Percentiles rank a stretch among this genome's conserved stretches.
phyloP scores from a whole-genome alignment of 2,888 invertebrate genomes.

The Aporophyla nigra region DNA sequence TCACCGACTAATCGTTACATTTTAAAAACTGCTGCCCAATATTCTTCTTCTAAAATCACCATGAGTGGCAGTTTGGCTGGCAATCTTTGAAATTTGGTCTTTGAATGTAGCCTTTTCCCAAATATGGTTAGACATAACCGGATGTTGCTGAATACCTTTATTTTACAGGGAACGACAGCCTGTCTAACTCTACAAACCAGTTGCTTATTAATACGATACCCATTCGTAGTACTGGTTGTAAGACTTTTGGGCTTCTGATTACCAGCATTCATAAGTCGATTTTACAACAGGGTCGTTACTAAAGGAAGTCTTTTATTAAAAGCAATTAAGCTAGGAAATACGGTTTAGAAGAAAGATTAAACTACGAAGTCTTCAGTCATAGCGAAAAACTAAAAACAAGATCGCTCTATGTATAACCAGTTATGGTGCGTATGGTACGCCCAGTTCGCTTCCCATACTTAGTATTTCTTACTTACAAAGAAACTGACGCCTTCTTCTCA shows the following conservation, averaged over 20 bases:
- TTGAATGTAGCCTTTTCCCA: neutral
- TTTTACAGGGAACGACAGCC: no score
- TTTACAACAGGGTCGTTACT: neutral
- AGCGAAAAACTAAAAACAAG: neutral
- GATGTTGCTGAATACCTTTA: no score
- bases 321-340: no score
- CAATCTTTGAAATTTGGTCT: neutral
- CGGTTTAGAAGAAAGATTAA: no score
- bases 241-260: no score
- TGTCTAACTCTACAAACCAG: no score
- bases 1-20: constrained; percentile 3
- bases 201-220: no score
- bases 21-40: neutral
- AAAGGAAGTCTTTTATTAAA: neutral
- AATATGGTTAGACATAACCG: no score
- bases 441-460: neutral
- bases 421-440: neutral
- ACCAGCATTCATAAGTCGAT: neutral
- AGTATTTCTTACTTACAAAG: neutral
- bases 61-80: neutral
- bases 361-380: no score
- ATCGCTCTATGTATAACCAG: neutral
- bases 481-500: neutral
- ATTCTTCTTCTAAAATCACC: neutral
- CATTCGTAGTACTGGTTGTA: no score